phyloP scores from a whole-genome alignment of 2,797 vertebrate genomes.

The Acanthornis magna region DNA sequence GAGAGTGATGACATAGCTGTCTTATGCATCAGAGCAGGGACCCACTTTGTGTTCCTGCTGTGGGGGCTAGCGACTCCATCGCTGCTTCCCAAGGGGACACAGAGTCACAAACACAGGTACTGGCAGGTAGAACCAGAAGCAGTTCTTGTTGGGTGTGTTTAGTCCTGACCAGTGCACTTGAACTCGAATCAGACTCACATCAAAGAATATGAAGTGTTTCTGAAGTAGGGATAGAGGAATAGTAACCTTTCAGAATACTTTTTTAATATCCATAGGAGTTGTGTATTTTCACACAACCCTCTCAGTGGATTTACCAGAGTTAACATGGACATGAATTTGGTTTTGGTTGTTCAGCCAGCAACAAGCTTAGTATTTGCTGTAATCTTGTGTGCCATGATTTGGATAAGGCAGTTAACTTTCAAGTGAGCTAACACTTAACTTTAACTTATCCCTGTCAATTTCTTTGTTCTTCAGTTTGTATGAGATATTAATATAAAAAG shows the following conservation, averaged over 20 bases:
- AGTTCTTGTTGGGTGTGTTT: neutral
- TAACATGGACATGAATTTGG: neutral
- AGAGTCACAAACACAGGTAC: neutral
- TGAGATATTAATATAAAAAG: neutral
- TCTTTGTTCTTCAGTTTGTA: neutral
- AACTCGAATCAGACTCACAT: fast-evolving
- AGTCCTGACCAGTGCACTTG: fast-evolving
- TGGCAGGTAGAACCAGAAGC: neutral
- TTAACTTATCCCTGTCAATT: neutral
- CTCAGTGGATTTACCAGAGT: neutral
- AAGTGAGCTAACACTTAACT: neutral
- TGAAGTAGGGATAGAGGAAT: neutral
- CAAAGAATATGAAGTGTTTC: neutral
- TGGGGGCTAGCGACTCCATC: neutral
- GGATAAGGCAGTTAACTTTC: neutral
- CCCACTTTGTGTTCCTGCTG: fast-evolving
- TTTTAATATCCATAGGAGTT: neutral
- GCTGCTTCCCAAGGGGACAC: neutral
- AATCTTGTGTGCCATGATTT: fast-evolving
- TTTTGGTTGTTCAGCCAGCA: neutral
- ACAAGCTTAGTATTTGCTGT: neutral
- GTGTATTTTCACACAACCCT: neutral
- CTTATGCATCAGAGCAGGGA: neutral
- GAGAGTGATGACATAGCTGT: neutral
- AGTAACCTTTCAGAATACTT: neutral